Conservation (phyloP, 2,113 vertebrate genomes). For the Callionymus lyra region DNA sequence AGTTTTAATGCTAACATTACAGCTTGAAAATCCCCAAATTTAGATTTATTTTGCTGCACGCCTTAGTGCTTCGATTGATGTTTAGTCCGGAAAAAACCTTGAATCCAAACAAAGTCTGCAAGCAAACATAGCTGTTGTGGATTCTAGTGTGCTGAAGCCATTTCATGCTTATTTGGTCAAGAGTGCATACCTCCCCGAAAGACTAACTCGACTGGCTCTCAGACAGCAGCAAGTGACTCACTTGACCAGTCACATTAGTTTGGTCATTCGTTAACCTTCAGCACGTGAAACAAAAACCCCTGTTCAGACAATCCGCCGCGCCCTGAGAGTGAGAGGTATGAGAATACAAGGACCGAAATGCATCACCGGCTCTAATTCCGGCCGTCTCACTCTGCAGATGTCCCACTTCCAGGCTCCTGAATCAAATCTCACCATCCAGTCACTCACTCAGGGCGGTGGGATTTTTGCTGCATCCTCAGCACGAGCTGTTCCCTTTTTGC, state of each 20-base stretch:
- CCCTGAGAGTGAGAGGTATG: constrained; percentile 3
- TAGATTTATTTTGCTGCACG: too few relatives aligned
- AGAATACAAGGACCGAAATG: constrained; percentile 23
- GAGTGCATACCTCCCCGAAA: not conserved
- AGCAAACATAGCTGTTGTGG: not conserved
- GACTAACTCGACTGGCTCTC: not conserved
- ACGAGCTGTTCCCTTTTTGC: constrained; percentile 42
- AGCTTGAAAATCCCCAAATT: too few relatives aligned
- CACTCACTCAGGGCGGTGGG: constrained; percentile 32
- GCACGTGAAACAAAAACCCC: constrained; percentile 3
- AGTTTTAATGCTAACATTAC: too few relatives aligned
- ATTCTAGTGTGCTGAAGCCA: not conserved
- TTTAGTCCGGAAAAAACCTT: too few relatives aligned
- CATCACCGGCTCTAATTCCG: constrained; percentile 38
- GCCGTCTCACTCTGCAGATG: constrained; percentile 27
- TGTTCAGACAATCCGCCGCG: constrained; percentile 1
- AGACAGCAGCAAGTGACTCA: constrained; percentile 9
- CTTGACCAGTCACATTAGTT: constrained; percentile 19
- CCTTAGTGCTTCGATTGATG: too few relatives aligned
- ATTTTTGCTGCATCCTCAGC: constrained; percentile 28
- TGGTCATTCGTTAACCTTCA: constrained; percentile 11
- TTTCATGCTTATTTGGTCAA: not conserved
- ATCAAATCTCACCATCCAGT: constrained; percentile 51
- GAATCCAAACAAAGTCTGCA: not conserved
- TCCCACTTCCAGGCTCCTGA: constrained; percentile 47